Evolutionary conservation across 2,113 vertebrate genomes (phyloP), one percentile per base, ranked within the genome.

Genomic region (human (Homo sapiens)): DNA sequence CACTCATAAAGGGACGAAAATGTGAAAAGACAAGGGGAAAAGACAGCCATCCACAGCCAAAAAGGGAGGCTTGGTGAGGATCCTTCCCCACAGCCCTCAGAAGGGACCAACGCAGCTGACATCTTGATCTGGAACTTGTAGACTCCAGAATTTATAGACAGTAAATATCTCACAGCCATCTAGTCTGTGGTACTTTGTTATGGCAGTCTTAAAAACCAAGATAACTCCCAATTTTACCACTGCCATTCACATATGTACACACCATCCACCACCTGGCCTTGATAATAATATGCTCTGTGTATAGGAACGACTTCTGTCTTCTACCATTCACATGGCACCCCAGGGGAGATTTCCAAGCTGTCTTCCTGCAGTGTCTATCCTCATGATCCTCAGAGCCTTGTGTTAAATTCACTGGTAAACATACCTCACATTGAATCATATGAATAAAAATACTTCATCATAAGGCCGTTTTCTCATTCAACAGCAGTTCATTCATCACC

Each of bases 391-490:
- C 59, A 70, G 20, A 80, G 43, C 5, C 17, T 83, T n/a, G 8
- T 66, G 48, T 30, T 70, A 80, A 92, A 95, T 27, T 23, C 32
- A 52, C 64, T 43, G 13, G 45, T 50, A 76, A 93, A 96, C 43
- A 45, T 27, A 16, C 66, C 84, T 94, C 17, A 35, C 8, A 52
- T 32, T 78, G 45, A 68, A 25, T 68, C 12, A 40, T 25, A 75
- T 13, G 90, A 88, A 88, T 57, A 85, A 81, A 93, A 84, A 27
- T 25, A 59, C 14, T 78, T 70, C 17, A 59, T 76, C 43, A 45
- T 70, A 68, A 68, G n/a, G 61, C 61, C 6, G 22, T 57, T 79
- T 78, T 27, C 72, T 92, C 38, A 92, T 75, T 96, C 88, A 94
- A n/a, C 8, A 94, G 32, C 1, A 82, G 13, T 76, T 93, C 82